Base-by-base conservation (phyloP, 2,888 invertebrate genomes). In the Drepanosiphum platanoidis region DNA sequence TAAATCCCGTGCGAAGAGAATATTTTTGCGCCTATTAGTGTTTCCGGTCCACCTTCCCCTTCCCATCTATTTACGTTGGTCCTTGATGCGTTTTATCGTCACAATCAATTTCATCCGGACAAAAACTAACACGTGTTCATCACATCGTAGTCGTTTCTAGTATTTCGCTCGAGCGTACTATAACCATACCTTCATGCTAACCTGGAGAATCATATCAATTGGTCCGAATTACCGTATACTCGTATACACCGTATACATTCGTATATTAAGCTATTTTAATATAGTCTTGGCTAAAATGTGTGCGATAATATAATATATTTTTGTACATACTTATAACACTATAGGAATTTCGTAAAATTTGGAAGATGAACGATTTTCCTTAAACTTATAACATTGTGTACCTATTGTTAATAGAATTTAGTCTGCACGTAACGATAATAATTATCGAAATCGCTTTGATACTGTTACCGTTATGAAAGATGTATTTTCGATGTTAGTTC, bases 51-150 rank as follows among this genome's bases (percentile, higher is more conserved):
- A 22, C 32, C 34, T 42, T 39, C 27, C 36, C 75, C 52, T n/a
- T n/a, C n/a, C 52, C 36, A 52, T n/a, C 36, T 39, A 9, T 8
- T 3, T 39, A 13, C 27, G 78, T 22, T 36, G n/a, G 66, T 77
- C 75, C 68, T 84, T 84, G 74, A 70, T 84, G 34, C 22, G 27
- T 77, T 66, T 68, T 77, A 77, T 84, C 84, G 39, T 77, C 36
- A 39, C 68, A 84, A 84, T 84, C 77, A 77, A 84, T 84, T 84
- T 77, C 84, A 84, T 84, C 77, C 68, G 70, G 84, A 84, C 30
- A 7, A 58, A 68, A 58, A 70, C 68, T 34, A 46, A 66, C 64
- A 52, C 46, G 68, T 83, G n/a, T 34, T 70, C 46, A 30, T 52
- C 27, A 8, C 22, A 52, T 68, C 42, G 72, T 22, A 15, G 82